Evolutionary conservation across 2,113 vertebrate species (phyloP).

Genomic region (Hemibagrus wyckioides): DNA sequence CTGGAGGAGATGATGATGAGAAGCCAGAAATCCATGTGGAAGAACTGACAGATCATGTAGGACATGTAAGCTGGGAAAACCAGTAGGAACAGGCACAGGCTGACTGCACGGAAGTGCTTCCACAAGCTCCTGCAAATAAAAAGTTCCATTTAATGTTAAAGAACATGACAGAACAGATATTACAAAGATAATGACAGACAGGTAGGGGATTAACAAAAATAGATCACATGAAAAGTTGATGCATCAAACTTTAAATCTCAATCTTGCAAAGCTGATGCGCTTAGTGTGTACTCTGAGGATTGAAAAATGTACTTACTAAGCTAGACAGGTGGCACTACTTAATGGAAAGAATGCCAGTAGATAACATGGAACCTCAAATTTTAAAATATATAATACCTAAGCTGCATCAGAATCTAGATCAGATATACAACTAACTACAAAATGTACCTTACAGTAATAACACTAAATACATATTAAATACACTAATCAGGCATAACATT

Average conservation of each 20-base stretch:
- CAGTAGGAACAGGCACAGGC: conserved; percentile 90
- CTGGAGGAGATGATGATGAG: conserved; percentile 98
- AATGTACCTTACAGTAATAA: no score
- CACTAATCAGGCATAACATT: no score
- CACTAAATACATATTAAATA: no score
- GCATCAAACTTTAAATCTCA: background rate
- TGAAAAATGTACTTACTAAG: background rate
- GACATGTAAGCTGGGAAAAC: conserved; percentile 98
- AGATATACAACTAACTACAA: no score
- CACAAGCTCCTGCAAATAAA: conserved; percentile 84
- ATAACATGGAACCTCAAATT: background rate
- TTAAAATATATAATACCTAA: background rate
- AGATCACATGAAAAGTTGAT: background rate
- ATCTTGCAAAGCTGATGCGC: background rate
- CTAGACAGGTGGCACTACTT: background rate
- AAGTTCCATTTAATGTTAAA: background rate
- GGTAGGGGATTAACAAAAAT: background rate
- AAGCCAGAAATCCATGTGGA: conserved; percentile 99
- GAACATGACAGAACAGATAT: background rate
- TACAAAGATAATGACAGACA: background rate
- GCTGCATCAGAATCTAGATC: no score
- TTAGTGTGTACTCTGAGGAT: background rate
- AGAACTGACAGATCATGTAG: conserved; percentile 99
- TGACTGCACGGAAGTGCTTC: conserved; percentile 97
- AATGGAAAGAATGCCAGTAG: background rate